Conservation (phyloP, 1,140 invertebrate genomes). For the Sitobion miscanthi region DNA sequence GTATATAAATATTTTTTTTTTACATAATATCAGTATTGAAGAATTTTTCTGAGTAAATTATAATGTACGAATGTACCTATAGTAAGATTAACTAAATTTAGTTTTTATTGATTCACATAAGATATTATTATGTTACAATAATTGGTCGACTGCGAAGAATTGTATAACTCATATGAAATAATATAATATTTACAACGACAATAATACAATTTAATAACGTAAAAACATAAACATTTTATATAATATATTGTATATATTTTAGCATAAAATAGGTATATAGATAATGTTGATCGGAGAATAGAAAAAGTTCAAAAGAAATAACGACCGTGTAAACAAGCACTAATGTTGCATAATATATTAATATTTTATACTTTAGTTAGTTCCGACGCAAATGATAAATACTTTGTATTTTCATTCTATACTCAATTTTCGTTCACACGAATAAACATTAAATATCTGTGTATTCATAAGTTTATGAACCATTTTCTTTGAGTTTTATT, state of each 20-base stretch:
- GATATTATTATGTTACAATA: not conserved
- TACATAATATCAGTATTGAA: too few relatives aligned
- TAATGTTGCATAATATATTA: not conserved
- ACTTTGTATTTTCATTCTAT: not conserved
- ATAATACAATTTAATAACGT: not conserved
- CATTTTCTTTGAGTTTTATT: slow-evolving; percentile 10
- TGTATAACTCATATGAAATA: not conserved
- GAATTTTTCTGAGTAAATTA: not conserved
- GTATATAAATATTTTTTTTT: not conserved
- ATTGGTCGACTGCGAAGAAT: not conserved
- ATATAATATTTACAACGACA: not conserved
- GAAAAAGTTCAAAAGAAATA: not conserved
- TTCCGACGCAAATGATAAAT: slow-evolving; percentile 6
- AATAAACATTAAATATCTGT: slow-evolving; percentile 6
- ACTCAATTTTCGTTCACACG: not conserved
- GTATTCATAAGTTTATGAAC: not conserved
- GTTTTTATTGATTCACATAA: not conserved
- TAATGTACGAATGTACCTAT: not conserved
- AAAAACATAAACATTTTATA: not conserved
- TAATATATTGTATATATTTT: not conserved
- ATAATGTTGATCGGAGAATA: not conserved
- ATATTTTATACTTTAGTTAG: not conserved
- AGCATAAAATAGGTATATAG: not conserved
- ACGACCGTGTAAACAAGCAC: not conserved
- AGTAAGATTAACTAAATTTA: not conserved